Conservation (phyloP, 2,797 vertebrate species). For the Sebastes taczanowskii region DNA sequence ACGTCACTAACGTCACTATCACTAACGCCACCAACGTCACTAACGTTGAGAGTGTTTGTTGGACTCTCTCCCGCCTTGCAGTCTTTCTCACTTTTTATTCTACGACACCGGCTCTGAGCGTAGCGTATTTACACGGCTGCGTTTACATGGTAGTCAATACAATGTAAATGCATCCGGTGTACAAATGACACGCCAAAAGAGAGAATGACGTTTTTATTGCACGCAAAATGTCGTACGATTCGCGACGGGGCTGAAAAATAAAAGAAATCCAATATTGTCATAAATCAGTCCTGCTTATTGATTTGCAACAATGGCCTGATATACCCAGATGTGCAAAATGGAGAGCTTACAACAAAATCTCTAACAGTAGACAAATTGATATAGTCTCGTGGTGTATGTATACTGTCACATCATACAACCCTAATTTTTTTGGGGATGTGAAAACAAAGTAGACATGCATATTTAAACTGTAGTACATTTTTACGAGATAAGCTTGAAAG, state of each 20-base stretch:
- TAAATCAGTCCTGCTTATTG: not conserved
- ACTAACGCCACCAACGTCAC: no score
- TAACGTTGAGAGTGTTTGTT: no score
- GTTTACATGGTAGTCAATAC: no score
- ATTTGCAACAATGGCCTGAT: not conserved
- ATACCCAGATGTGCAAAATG: not conserved
- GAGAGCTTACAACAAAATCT: not conserved
- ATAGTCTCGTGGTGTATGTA: not conserved
- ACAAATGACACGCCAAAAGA: no score
- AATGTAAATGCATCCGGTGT: no score
- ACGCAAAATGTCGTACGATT: no score
- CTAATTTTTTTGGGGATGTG: not conserved
- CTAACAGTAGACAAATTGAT: not conserved
- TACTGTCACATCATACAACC: not conserved
- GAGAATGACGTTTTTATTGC: no score
- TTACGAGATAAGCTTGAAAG: not conserved
- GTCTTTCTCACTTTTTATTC: no score
- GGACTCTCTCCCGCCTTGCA: no score
- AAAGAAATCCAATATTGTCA: not conserved
- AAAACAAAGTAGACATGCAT: not conserved
- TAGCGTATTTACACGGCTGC: no score
- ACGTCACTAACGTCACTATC: fast-evolving
- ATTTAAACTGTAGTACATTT: not conserved
- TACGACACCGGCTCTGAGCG: no score
- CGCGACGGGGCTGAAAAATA: not conserved